Evolutionary conservation across 2,888 invertebrate genomes (phyloP).

Genomic region (Cyclophora punctaria): DNA sequence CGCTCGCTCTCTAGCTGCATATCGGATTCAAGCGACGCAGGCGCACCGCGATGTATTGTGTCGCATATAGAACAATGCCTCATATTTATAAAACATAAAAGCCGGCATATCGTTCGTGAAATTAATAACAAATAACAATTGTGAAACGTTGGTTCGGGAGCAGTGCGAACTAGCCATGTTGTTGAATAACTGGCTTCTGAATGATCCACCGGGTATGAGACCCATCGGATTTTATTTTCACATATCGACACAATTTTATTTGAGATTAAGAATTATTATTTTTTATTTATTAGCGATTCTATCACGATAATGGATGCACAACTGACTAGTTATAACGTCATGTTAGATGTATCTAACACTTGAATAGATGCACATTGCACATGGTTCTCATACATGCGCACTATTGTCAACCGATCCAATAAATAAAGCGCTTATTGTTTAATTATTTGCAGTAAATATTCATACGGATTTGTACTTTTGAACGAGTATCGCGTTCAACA

Average conservation of each 20-base stretch:
- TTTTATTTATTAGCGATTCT: too few relatives aligned
- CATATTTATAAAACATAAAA: slow-evolving; percentile 75
- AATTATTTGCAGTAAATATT: too few relatives aligned
- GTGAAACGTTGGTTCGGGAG: slow-evolving; percentile 71
- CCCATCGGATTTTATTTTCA: not conserved
- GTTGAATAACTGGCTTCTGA: slow-evolving; percentile 49
- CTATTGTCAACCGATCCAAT: too few relatives aligned
- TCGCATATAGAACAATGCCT: slow-evolving; percentile 72
- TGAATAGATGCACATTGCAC: too few relatives aligned
- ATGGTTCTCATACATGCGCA: too few relatives aligned
- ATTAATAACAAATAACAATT: slow-evolving; percentile 76
- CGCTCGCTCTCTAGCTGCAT: slow-evolving; percentile 39
- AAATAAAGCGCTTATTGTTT: too few relatives aligned
- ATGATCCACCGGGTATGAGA: slow-evolving; percentile 13
- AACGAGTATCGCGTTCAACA: too few relatives aligned
- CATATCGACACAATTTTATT: not conserved
- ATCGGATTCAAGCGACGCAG: slow-evolving; percentile 58
- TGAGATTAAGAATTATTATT: too few relatives aligned
- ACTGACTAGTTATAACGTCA: too few relatives aligned
- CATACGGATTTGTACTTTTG: too few relatives aligned
- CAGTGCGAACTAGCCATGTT: slow-evolving; percentile 66
- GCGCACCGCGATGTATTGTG: slow-evolving; percentile 66
- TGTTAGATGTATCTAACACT: too few relatives aligned
- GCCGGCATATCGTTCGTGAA: slow-evolving; percentile 73
- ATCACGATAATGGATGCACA: too few relatives aligned